Base-by-base conservation (phyloP, 2,888 invertebrate genomes). In the Epistrophe grossulariae region DNA sequence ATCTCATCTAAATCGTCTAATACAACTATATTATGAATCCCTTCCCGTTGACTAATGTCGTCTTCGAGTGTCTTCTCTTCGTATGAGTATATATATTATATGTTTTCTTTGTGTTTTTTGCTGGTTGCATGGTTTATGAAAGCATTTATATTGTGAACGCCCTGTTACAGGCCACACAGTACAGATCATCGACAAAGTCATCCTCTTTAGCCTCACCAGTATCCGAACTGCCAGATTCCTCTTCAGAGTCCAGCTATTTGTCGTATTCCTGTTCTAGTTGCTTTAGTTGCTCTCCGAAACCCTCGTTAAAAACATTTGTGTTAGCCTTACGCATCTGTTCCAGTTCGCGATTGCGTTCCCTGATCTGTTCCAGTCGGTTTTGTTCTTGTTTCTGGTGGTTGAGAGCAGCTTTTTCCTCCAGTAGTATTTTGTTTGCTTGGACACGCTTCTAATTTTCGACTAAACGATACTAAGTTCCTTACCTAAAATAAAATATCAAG, bases 371-470 rank as follows among this genome's bases (percentile, higher is more conserved):
- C n/a, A n/a, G n/a, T n/a, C n/a, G n/a, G n/a, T n/a, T n/a, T n/a
- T n/a, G n/a, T n/a, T n/a, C n/a, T n/a, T n/a, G n/a, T n/a, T n/a
- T n/a, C n/a, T n/a, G n/a, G n/a, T n/a, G n/a, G n/a, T n/a, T n/a
- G n/a, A n/a, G n/a, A n/a, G n/a, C n/a, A n/a, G n/a, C n/a, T n/a
- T n/a, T n/a, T n/a, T 97, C 96, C 90, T 98, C 97, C 74, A 98
- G 92, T n/a, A 94, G 90, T 89, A 94, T 95, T 11, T 95, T 94
- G 90, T 96, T 94, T 11, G 95, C 95, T 90, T 95, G 96, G 0
- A 99, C 97, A 78, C 99, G 94, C 91, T 96, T 99, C 99, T 89
- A 98, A 95, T 93, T 99, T 98, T n/a, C 98, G 95, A 0, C 99
- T 97, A 93, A 98, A 99, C 64, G 96, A 96, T 0, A 98, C 98